Conservation (phyloP, 2,113 vertebrate genomes). For the Catharus bicknelli region DNA sequence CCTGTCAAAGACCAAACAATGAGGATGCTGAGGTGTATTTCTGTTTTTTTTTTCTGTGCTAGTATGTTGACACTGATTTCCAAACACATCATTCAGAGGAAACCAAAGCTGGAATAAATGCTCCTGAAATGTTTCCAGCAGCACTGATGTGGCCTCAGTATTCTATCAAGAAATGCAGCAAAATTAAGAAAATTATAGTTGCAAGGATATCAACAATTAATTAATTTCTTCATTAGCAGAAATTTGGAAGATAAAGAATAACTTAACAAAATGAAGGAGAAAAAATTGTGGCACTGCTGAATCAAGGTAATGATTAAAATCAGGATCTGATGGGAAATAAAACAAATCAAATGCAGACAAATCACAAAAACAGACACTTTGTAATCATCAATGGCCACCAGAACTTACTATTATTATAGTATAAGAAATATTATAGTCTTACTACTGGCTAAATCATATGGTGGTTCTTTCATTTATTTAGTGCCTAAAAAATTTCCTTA, state of each 20-base stretch:
- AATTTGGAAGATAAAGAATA: not conserved
- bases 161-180: not conserved
- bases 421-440: not conserved
- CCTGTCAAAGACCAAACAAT: constrained; percentile 48
- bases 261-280: not conserved
- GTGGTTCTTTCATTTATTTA: not conserved
- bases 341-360: not conserved
- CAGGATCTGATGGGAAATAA: not conserved
- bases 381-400: not conserved
- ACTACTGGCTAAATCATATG: not conserved
- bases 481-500: not conserved
- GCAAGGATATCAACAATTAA: not conserved
- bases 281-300: not conserved
- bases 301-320: not conserved
- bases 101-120: not conserved
- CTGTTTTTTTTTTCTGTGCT: not conserved
- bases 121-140: not conserved
- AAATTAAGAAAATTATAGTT: not conserved
- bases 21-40: not conserved
- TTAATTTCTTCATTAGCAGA: not conserved
- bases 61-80: not conserved
- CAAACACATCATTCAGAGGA: not conserved
- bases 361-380: not conserved
- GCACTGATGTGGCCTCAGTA: not conserved
- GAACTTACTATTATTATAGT: not conserved